phyloP scores from a whole-genome alignment of 2,113 vertebrate species.

The Tamias sibiricus region DNA sequence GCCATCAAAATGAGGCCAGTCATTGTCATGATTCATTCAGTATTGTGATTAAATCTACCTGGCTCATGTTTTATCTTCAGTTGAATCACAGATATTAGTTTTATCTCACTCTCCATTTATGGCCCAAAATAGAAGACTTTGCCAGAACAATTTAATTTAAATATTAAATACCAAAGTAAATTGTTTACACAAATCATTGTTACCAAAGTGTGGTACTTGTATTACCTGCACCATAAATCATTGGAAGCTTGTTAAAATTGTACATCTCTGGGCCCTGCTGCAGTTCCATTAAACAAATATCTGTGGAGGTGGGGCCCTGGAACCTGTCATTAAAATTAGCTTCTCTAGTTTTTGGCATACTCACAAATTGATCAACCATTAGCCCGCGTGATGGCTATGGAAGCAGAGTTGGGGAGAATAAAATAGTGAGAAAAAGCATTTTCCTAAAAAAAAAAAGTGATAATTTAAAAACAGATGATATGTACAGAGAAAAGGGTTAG shows the following conservation, averaged over 20 bases:
- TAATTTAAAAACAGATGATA: slow-evolving; percentile 44
- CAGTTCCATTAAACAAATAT: neutral
- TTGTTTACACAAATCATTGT: neutral
- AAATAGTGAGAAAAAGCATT: neutral
- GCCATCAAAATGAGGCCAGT: neutral
- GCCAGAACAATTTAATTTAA: slow-evolving; percentile 52
- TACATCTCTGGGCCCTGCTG: neutral
- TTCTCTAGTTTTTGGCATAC: neutral
- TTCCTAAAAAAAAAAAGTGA: slow-evolving; percentile 17
- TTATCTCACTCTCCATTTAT: slow-evolving; percentile 32
- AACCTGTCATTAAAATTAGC: neutral
- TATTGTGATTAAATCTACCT: slow-evolving; percentile 25
- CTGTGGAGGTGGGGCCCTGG: neutral
- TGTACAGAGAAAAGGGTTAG: neutral
- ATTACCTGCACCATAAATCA: slow-evolving; percentile 15
- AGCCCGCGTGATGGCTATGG: neutral
- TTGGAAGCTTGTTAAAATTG: slow-evolving; percentile 41
- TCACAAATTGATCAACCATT: neutral
- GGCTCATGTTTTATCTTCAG: slow-evolving; percentile 1
- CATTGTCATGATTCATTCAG: neutral
- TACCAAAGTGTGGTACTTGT: neutral
- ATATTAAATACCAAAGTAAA: slow-evolving; percentile 27
- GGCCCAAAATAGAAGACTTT: slow-evolving; percentile 12
- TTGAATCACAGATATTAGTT: slow-evolving; percentile 20
- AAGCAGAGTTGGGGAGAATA: slow-evolving; percentile 10